phyloP scores from a whole-genome alignment of 2,113 vertebrate genomes.

The Lucifuga dentata region DNA sequence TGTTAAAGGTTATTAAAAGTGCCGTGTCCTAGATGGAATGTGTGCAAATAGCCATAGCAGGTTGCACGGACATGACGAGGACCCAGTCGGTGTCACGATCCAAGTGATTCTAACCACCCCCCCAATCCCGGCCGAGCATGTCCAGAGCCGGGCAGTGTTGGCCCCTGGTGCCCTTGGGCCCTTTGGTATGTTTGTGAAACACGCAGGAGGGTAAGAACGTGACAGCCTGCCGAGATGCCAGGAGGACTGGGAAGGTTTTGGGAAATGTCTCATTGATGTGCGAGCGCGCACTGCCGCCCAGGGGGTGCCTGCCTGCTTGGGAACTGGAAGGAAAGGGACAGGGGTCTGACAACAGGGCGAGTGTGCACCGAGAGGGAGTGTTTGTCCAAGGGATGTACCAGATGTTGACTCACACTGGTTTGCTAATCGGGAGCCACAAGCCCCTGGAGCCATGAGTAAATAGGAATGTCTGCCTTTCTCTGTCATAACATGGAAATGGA shows the following conservation, averaged over 20 bases:
- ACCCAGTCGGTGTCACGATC: slow-evolving; percentile 43
- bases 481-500: slow-evolving; percentile 58
- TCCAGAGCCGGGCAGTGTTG: slow-evolving; percentile 41
- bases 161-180: slow-evolving; percentile 63
- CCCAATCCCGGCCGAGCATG: slow-evolving; percentile 43
- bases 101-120: slow-evolving; percentile 28
- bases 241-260: slow-evolving; percentile 75
- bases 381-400: slow-evolving; percentile 78
- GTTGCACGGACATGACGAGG: slow-evolving; percentile 47
- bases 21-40: slow-evolving; percentile 36
- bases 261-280: slow-evolving; percentile 78
- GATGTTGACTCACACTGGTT: slow-evolving; percentile 83
- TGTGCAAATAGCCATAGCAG: slow-evolving; percentile 49
- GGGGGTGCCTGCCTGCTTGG: slow-evolving; percentile 66
- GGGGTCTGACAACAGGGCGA: slow-evolving; percentile 70
- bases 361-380: slow-evolving; percentile 72
- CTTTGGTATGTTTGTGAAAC: slow-evolving; percentile 69
- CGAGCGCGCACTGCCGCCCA: slow-evolving; percentile 68
- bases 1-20: slow-evolving; percentile 50
- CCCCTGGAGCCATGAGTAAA: slow-evolving; percentile 80
- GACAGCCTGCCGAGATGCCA: slow-evolving; percentile 72
- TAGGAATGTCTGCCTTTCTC: slow-evolving; percentile 75
- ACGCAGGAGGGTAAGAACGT: slow-evolving; percentile 69
- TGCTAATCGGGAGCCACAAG: slow-evolving; percentile 82
- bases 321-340: slow-evolving; percentile 59